Conservation (phyloP, 2,113 vertebrate species). For the Saguinus midas region DNA sequence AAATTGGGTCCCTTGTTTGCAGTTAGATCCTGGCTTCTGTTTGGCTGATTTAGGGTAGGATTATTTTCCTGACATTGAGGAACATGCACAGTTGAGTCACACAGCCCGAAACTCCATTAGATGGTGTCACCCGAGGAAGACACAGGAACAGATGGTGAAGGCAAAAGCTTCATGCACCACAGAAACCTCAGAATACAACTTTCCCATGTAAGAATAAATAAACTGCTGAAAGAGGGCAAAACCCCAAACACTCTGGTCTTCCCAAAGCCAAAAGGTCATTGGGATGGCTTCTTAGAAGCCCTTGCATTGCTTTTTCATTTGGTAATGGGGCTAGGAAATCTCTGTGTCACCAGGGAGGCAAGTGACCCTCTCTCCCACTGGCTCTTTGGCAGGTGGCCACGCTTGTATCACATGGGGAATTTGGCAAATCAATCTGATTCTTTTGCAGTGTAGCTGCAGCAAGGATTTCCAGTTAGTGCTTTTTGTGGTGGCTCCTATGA, state of each 20-base stretch:
- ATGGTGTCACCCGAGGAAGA: constrained; percentile 42
- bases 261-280: not conserved
- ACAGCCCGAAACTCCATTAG: constrained; percentile 37
- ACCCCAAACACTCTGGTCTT: not conserved
- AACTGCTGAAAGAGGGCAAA: not conserved
- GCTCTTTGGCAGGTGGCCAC: constrained; percentile 53
- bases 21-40: constrained; percentile 70
- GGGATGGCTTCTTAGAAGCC: not conserved
- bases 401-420: constrained; percentile 57
- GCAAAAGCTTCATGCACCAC: constrained; percentile 34
- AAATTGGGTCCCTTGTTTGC: constrained; percentile 63
- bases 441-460: constrained; percentile 55
- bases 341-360: constrained; percentile 11
- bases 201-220: not conserved
- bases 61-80: constrained; percentile 47
- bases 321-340: not conserved
- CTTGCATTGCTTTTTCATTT: not conserved
- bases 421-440: constrained; percentile 50
- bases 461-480: constrained; percentile 62
- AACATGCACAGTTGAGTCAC: not conserved
- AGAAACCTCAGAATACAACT: constrained; percentile 58
- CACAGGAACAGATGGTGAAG: constrained; percentile 64
- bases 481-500: constrained; percentile 21
- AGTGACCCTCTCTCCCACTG: constrained; percentile 30
- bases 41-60: constrained; percentile 65